Conservation (phyloP, 1,140 invertebrate genomes). For the Tetramorium alpestre region DNA sequence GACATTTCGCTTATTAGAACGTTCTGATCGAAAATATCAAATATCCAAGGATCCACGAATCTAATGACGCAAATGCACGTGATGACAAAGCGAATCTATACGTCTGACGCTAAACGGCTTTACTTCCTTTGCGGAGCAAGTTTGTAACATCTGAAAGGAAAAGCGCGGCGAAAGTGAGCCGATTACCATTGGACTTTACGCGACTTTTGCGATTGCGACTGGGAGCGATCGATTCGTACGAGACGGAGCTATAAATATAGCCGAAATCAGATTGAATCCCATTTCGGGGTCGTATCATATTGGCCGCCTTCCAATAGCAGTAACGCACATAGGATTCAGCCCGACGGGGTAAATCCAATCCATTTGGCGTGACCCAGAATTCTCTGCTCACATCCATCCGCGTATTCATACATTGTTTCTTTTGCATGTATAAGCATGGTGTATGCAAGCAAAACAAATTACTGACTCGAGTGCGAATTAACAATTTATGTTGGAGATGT, state of each 20-base stretch:
- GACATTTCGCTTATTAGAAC: not conserved
- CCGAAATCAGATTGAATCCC: slow-evolving; percentile 72
- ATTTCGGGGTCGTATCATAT: slow-evolving; percentile 68
- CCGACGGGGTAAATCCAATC: slow-evolving; percentile 70
- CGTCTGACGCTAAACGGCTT: slow-evolving; percentile 19
- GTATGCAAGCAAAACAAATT: slow-evolving; percentile 37
- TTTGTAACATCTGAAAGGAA: slow-evolving; percentile 51
- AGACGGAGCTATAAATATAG: slow-evolving; percentile 66
- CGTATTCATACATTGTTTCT: slow-evolving; percentile 57
- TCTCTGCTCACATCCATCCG: slow-evolving; percentile 12
- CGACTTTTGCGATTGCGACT: slow-evolving; percentile 6
- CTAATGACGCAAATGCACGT: not conserved
- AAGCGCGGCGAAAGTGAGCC: slow-evolving; percentile 56
- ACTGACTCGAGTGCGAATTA: slow-evolving; percentile 43
- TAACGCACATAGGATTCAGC: slow-evolving; percentile 58
- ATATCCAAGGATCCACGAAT: not conserved
- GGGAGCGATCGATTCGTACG: slow-evolving; percentile 17
- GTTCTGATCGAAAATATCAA: not conserved
- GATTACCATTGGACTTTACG: slow-evolving; percentile 48
- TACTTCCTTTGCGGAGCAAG: not conserved
- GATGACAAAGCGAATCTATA: slow-evolving; percentile 19
- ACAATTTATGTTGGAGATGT: slow-evolving; percentile 46
- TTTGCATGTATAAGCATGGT: slow-evolving; percentile 9
- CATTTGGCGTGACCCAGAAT: slow-evolving; percentile 77
- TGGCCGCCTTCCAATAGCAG: slow-evolving; percentile 74